Conservation (phyloP, 2,888 invertebrate genomes). For the Heliconius hortense region DNA sequence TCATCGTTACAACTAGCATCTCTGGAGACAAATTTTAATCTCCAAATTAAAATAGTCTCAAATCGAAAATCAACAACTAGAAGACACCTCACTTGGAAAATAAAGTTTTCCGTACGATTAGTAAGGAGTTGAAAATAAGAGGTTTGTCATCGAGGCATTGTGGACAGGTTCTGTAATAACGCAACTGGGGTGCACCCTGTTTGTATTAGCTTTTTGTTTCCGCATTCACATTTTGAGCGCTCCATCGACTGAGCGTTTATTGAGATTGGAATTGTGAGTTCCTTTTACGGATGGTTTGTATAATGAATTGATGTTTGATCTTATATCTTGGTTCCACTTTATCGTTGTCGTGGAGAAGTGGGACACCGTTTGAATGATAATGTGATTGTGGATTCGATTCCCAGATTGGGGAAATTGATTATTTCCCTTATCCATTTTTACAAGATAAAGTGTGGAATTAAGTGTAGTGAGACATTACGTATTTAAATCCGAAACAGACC, state of each 20-base stretch:
- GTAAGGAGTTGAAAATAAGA: conserved; percentile 77
- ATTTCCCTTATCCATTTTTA: no score
- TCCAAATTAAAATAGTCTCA: conserved; percentile 21
- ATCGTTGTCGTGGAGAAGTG: no score
- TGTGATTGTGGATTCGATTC: no score
- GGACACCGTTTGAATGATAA: no score
- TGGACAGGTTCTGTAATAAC: conserved; percentile 48
- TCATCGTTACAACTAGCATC: no score
- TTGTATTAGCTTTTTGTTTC: conserved; percentile 40
- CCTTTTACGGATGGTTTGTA: not conserved
- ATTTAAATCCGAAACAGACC: no score
- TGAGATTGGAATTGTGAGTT: not conserved
- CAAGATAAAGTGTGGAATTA: no score
- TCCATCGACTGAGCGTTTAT: conserved; percentile 26
- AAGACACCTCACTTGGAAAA: conserved; percentile 57
- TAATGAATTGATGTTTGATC: conserved; percentile 12
- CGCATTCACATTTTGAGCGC: conserved; percentile 11
- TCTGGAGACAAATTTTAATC: no score
- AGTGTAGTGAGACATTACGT: no score
- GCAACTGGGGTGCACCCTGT: conserved; percentile 16
- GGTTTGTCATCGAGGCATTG: conserved; percentile 74
- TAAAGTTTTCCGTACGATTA: conserved; percentile 80
- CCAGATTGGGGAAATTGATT: no score
- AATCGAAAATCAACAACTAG: conserved; percentile 46
- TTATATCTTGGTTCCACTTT: not conserved